These are phyloP conservation scores for Atherix ibis DNA, from an alignment of 2,888 invertebrate genomes.

Conservation along the genomic window DNA sequence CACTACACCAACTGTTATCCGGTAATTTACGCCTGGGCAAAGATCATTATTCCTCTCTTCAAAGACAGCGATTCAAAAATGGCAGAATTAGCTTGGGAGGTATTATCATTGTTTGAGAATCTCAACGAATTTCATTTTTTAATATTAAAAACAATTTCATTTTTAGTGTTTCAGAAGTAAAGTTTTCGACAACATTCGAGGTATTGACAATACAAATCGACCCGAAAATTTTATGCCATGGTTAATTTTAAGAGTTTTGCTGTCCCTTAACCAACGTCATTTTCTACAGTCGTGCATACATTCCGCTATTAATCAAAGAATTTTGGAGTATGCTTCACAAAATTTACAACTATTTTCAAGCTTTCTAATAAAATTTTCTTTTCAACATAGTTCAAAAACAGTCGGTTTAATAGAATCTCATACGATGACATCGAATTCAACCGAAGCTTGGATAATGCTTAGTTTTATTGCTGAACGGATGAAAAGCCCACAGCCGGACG, in stretches of 20 bases:
- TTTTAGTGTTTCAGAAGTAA: constrained; percentile 24
- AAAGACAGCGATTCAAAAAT: constrained; percentile 23
- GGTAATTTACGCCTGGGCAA: constrained; percentile 27
- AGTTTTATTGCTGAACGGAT: constrained; percentile 27
- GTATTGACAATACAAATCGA: constrained; percentile 25
- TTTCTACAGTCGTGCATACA: constrained; percentile 24
- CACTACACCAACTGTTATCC: constrained; percentile 25
- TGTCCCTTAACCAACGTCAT: constrained; percentile 22
- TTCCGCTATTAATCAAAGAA: constrained; percentile 16
- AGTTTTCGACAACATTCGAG: constrained; percentile 23
- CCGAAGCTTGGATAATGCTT: constrained; percentile 29
- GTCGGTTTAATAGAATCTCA: constrained; percentile 26
- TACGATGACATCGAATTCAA: constrained; percentile 25
- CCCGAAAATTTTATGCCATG: constrained; percentile 29
- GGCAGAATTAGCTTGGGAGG: constrained; percentile 19
- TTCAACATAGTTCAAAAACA: constrained; percentile 16
- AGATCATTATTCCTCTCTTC: constrained; percentile 24
- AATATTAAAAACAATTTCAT: constrained; percentile 1
- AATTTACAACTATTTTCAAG: not conserved
- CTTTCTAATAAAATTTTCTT: not conserved
- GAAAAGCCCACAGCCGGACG: constrained; percentile 22
- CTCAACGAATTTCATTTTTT: not conserved
- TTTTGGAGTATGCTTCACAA: constrained; percentile 12
- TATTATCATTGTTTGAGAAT: not conserved
- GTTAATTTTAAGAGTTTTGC: constrained; percentile 24